A percentile compares a stretch with the other conserved stretches of the same genome.
Conservation (phyloP, 1,140 invertebrate species). For the Cherax destructor region DNA sequence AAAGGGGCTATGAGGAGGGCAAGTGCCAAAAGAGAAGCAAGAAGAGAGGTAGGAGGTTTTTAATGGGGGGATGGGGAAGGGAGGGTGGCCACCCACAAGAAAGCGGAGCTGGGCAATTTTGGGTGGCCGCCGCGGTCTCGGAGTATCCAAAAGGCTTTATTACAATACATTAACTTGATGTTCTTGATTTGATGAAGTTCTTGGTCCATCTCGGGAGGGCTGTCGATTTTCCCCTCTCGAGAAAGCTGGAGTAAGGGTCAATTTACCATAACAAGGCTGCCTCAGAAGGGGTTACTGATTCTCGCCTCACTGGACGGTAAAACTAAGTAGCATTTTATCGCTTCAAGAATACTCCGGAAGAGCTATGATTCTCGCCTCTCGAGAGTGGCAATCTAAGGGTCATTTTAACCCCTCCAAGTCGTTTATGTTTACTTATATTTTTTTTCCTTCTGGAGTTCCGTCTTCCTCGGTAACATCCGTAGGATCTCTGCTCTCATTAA, state of each 20-base stretch:
- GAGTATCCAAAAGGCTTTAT: slow-evolving; percentile 40
- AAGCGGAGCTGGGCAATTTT: slow-evolving; percentile 41
- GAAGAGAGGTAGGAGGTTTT: too few species aligned
- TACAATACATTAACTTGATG: slow-evolving; percentile 51
- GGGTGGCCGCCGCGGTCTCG: neutral
- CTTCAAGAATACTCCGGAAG: too few species aligned
- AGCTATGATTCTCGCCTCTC: too few species aligned
- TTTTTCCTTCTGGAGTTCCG: neutral
- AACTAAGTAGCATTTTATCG: too few species aligned
- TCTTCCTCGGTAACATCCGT: neutral
- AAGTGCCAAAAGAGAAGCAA: too few species aligned
- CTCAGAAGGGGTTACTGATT: too few species aligned
- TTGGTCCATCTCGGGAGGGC: neutral
- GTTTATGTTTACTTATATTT: neutral
- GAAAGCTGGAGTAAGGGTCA: neutral
- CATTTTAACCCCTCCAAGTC: too few species aligned
- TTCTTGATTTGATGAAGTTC: slow-evolving; percentile 58
- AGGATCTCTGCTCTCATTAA: neutral
- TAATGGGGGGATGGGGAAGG: neutral
- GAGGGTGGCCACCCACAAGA: neutral
- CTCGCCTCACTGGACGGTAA: too few species aligned
- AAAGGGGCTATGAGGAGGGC: too few species aligned
- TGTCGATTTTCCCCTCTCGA: neutral
- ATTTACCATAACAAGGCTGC: neutral
- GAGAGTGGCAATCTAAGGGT: too few species aligned